Conservation (phyloP, 2,888 invertebrate genomes). For the Drosophila siamana region DNA sequence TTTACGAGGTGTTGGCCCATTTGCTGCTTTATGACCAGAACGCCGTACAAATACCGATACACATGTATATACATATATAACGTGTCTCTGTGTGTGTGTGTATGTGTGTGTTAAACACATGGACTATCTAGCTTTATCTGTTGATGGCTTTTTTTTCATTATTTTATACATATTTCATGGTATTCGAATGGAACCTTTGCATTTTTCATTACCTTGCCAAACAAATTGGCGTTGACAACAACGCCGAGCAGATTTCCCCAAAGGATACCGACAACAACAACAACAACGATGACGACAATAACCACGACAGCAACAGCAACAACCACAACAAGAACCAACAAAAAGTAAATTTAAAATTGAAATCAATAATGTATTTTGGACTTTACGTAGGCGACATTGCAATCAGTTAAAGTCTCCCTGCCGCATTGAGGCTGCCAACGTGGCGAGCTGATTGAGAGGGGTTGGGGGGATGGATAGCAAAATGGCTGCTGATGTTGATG, state of each 20-base stretch:
- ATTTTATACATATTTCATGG: conserved; percentile 71
- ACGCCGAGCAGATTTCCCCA: conserved; percentile 45
- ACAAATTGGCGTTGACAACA: conserved; percentile 62
- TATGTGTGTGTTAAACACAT: conserved; percentile 11
- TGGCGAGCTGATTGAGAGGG: too few species aligned
- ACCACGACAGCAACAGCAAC: neutral
- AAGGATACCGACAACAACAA: conserved; percentile 23
- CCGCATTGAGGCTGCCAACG: neutral
- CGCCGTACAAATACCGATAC: neutral
- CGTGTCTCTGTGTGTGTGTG: neutral
- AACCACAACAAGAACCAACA: neutral
- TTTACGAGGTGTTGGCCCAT: conserved; percentile 60
- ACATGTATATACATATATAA: neutral
- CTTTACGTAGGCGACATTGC: conserved; percentile 35
- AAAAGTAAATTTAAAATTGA: conserved; percentile 64
- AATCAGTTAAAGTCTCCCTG: conserved; percentile 30
- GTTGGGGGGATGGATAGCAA: accelerated
- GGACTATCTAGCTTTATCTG: conserved; percentile 37
- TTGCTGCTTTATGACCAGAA: conserved; percentile 27
- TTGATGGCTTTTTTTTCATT: conserved; percentile 47
- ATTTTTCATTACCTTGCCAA: conserved; percentile 64
- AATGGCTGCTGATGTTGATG: conserved; percentile 23
- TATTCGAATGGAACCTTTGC: conserved; percentile 56
- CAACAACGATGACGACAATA: neutral
- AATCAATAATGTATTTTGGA: conserved; percentile 71